phyloP scores from a whole-genome alignment of 2,797 vertebrate species.

The Dromococcyx pavoninus region DNA sequence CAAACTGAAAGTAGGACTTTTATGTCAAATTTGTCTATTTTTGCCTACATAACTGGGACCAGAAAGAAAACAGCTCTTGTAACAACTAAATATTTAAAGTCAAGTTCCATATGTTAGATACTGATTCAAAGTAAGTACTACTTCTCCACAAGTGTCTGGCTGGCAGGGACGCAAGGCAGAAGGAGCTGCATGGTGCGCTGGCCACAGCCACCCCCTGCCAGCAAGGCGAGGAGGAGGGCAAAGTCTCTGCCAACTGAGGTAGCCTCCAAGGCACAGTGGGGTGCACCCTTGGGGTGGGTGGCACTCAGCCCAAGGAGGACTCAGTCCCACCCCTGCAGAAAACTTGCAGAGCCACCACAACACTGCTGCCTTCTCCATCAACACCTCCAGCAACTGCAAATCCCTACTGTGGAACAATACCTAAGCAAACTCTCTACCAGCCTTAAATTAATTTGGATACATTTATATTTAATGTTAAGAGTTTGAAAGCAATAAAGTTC shows the following conservation, averaged over 20 bases:
- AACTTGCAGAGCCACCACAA: background rate
- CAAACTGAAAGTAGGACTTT: background rate
- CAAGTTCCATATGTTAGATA: background rate
- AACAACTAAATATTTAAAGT: background rate
- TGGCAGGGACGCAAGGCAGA: background rate
- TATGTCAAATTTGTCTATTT: background rate
- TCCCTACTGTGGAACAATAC: background rate
- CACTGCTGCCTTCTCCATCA: background rate
- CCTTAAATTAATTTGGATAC: background rate
- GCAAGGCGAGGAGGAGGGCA: rapidly evolving
- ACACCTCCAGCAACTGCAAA: background rate
- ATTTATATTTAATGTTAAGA: background rate
- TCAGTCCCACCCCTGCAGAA: rapidly evolving
- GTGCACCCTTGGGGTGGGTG: background rate
- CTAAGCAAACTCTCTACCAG: background rate
- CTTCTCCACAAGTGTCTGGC: background rate
- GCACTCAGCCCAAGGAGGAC: background rate
- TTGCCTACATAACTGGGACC: background rate
- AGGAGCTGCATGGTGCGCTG: background rate
- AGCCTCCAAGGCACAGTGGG: background rate
- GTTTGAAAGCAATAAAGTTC: background rate
- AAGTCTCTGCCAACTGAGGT: background rate
- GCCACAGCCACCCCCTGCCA: background rate
- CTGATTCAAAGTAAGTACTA: background rate
- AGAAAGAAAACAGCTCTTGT: background rate